Evolutionary conservation across 2,113 vertebrate species (phyloP), one percentile per base, ranked within the genome.

Genomic region (Camelus dromedarius): DNA sequence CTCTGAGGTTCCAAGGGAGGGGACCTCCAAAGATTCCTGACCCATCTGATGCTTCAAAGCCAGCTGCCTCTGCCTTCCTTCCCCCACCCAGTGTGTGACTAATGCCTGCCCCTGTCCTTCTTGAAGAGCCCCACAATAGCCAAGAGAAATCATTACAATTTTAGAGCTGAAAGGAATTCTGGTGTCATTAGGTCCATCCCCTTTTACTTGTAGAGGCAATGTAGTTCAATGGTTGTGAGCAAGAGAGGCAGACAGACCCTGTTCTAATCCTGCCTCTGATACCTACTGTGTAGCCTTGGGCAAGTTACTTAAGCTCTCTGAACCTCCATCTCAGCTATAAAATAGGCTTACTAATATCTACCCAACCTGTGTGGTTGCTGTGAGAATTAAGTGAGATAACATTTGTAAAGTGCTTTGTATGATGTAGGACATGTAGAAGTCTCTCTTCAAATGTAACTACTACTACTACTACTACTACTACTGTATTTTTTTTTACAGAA

Each of bases 101-200:
- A 89, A 96, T 62, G 79, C 92, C 84, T 82, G 38, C 88, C 91
- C 89, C 77, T 91, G 92, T 84, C 81, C 91, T 97, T 96, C 96
- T 97, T 95, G 67, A 96, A 97, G 93, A 96, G 95, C 56, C 28
- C 69, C 18, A 2, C 0, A 1, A 22, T 6, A 48, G 92, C 97
- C 96, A 96, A 94, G 81, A 89, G 30, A 83, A 93, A 91, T 79
- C 67, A 54, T 35, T 15, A 86, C 64, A 67, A 89, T 85, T 81
- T 92, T 14, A 48, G 64, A 96, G 88, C 42, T 48, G 77, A 75
- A 87, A 95, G 70, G 75, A 87, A 58, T 76, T 64, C 91, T 91
- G 90, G 90, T 89, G 87, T 70, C 52, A 10, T 54, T 32, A 58
- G 50, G 18, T 77, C 60, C 2, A 6, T n/a, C 69, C 42, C 32